A percentile compares a stretch with the other conserved stretches of the same genome.
These are phyloP conservation scores for Patella caerulea DNA, from an alignment of 2,888 invertebrate genomes.

Conservation along the genomic window DNA sequence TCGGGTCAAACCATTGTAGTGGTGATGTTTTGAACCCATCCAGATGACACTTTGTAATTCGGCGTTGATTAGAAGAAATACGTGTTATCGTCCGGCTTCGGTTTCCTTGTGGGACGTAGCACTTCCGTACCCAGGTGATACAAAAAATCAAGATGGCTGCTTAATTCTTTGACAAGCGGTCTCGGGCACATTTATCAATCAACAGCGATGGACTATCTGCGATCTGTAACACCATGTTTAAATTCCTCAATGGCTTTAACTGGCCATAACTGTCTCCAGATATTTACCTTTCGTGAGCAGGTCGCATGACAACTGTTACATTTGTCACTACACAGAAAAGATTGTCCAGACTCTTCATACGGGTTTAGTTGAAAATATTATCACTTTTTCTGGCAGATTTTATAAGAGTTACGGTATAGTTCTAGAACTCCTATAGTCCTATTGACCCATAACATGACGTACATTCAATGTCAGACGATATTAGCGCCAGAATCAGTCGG, in stretches of 20 bases:
- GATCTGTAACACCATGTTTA: not conserved
- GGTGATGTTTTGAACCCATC: no score
- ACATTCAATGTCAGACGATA: no score
- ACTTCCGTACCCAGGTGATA: not conserved
- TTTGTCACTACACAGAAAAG: no score
- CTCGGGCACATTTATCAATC: constrained; percentile 13
- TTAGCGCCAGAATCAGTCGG: no score
- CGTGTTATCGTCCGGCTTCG: not conserved
- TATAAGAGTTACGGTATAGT: no score
- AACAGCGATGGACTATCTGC: constrained; percentile 5
- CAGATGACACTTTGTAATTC: not conserved
- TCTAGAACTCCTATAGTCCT: no score
- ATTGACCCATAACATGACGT: no score
- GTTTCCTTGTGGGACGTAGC: not conserved
- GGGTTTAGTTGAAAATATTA: no score
- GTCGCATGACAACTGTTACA: no score
- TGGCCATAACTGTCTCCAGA: constrained; percentile 4
- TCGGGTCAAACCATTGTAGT: no score
- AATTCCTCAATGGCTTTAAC: constrained; percentile 19
- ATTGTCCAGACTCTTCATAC: no score
- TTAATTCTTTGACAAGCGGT: constrained; percentile 13
- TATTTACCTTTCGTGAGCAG: constrained; percentile 1
- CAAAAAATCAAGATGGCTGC: not conserved
- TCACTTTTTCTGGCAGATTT: no score
- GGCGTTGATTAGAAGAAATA: not conserved